These are phyloP conservation scores for Dysidea cf. avara DNA, from an alignment of 37 sponge, comb jelly and placozoan genomes.

Conservation along the genomic window DNA sequence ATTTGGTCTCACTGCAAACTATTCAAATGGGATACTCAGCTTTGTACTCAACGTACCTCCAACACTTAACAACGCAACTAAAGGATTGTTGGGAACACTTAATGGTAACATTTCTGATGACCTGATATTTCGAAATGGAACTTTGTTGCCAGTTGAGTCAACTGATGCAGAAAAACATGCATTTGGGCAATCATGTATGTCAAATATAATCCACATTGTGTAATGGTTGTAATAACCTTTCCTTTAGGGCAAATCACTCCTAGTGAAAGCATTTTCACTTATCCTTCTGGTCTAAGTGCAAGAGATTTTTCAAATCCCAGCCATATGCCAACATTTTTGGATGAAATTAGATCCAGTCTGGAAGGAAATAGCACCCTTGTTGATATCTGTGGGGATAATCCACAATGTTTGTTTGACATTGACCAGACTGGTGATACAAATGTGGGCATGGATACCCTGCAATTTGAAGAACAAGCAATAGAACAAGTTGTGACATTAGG, in stretches of 20 bases:
- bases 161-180: no score
- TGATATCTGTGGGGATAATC: slow-evolving; percentile 24
- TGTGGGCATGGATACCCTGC: slow-evolving; percentile 33
- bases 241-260: slow-evolving; percentile 54
- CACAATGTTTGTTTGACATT: slow-evolving; percentile 56
- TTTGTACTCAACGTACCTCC: no score
- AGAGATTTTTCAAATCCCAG: slow-evolving; percentile 41
- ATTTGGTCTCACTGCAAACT: no score
- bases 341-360: slow-evolving; percentile 18
- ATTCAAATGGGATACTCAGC: no score
- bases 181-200: no score
- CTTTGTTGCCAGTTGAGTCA: no score
- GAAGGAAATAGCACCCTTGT: slow-evolving; percentile 5
- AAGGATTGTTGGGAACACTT: no score
- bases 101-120: no score
- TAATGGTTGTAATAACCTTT: no score
- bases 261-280: slow-evolving; percentile 49
- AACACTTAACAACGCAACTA: no score
- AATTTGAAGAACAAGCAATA: background rate
- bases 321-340: slow-evolving; percentile 49
- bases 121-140: no score
- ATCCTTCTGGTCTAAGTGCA: slow-evolving; percentile 13
- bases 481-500: background rate
- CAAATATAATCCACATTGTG: no score
- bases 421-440: slow-evolving; percentile 45